These are phyloP conservation scores for Drosophila bocqueti DNA, from an alignment of 1,140 invertebrate species.

Conservation along the genomic window DNA sequence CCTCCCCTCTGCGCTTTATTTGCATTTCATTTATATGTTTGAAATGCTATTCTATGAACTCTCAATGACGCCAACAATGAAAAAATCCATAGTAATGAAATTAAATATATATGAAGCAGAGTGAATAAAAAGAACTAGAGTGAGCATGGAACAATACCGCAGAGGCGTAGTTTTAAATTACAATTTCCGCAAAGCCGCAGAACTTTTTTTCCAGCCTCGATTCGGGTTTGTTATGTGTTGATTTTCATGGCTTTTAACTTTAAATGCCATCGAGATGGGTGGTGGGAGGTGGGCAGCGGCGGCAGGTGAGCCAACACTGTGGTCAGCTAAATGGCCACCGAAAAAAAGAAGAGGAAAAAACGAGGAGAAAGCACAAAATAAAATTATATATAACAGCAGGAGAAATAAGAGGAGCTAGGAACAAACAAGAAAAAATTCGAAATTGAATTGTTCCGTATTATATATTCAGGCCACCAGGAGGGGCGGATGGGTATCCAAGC, in stretches of 20 bases:
- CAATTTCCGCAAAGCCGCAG: slow-evolving; percentile 65
- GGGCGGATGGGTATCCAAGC: background rate
- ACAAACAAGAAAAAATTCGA: slow-evolving; percentile 43
- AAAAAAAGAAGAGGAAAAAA: slow-evolving; percentile 44
- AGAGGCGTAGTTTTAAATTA: slow-evolving; percentile 69
- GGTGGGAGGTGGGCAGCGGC: background rate
- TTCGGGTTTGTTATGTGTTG: slow-evolving; percentile 51
- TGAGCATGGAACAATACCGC: slow-evolving; percentile 14
- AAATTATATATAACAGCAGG: slow-evolving; percentile 51
- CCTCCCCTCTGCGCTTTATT: slow-evolving; percentile 23
- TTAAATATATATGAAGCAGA: slow-evolving; percentile 58
- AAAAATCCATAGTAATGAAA: slow-evolving; percentile 67
- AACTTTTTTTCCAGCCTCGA: slow-evolving; percentile 44
- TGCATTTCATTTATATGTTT: slow-evolving; percentile 58
- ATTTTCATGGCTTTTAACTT: slow-evolving; percentile 72
- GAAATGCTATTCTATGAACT: slow-evolving; percentile 45
- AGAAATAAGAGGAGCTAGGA: slow-evolving; percentile 21
- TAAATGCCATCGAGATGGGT: slow-evolving; percentile 51
- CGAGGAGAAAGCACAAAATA: slow-evolving; percentile 38
- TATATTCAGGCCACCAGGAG: slow-evolving; percentile 33
- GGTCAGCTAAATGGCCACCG: slow-evolving; percentile 65
- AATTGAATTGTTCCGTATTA: slow-evolving; percentile 59
- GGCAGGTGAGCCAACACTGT: slow-evolving; percentile 28
- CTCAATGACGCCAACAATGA: slow-evolving; percentile 49
- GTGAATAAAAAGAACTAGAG: slow-evolving; percentile 8